Percentiles rank a stretch among this genome's conserved stretches.
Evolutionary conservation across 2,113 vertebrate genomes (phyloP).

Genomic region (Baryphthengus martii): DNA sequence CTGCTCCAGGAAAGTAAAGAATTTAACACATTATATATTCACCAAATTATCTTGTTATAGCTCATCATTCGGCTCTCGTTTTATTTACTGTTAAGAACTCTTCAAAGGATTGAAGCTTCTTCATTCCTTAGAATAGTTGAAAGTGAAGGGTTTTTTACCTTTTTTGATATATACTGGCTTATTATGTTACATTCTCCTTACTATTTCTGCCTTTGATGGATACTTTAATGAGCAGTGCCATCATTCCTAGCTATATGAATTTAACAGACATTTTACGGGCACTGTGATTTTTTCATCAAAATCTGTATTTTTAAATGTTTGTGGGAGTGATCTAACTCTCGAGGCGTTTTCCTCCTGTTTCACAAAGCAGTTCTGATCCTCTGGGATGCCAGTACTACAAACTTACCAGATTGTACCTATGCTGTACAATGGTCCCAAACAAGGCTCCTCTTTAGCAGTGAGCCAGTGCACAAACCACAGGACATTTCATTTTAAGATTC

Average conservation of each 20-base stretch:
- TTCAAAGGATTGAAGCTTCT: neutral
- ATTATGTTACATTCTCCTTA: neutral
- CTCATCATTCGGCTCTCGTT: neutral
- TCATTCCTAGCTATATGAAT: neutral
- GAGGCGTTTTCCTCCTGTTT: neutral
- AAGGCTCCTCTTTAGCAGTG: neutral
- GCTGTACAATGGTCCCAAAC: neutral
- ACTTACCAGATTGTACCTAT: neutral
- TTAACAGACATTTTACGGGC: neutral
- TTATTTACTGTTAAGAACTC: neutral
- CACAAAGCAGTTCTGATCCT: neutral
- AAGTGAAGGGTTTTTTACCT: neutral
- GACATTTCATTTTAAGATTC: neutral
- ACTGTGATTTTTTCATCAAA: neutral
- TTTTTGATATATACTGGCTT: neutral
- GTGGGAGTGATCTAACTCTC: neutral
- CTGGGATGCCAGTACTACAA: neutral
- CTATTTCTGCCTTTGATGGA: neutral
- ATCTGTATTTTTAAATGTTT: neutral
- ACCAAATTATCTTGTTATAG: accelerated
- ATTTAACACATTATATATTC: neutral
- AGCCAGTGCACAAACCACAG: neutral
- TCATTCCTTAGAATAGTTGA: neutral
- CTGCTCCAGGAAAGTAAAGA: conserved; percentile 70
- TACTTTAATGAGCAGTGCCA: neutral